Evolutionary conservation across 2,113 vertebrate genomes (phyloP).

Genomic region (Turnix velox): DNA sequence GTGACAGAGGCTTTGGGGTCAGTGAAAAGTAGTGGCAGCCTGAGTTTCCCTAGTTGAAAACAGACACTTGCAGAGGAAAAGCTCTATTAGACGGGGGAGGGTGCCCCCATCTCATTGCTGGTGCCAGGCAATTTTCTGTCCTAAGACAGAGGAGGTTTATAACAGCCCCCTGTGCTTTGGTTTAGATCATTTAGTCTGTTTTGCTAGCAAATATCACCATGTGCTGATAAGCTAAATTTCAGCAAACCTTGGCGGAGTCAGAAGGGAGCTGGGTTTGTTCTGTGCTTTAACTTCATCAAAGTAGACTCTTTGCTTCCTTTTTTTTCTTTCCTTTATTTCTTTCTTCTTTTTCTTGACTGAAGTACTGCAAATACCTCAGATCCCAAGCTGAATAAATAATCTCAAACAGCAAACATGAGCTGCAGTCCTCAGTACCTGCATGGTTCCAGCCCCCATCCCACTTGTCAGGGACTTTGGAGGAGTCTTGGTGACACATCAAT

Average conservation of each 20-base stretch:
- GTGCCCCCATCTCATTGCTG: no score
- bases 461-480: not conserved
- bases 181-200: constrained; percentile 28
- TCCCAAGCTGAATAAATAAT: constrained; percentile 2
- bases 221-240: constrained; percentile 45
- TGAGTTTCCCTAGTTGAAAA: not conserved
- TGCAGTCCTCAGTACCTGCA: not conserved
- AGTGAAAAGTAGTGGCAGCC: not conserved
- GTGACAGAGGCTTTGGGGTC: not conserved
- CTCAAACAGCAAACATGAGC: not conserved
- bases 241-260: constrained; percentile 5
- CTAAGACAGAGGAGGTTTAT: not conserved
- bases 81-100: not conserved
- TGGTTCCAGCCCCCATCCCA: not conserved
- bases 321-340: not conserved
- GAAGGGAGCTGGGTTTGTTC: not conserved
- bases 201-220: constrained; percentile 30
- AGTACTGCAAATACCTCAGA: constrained; percentile 27
- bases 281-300: constrained; percentile 34
- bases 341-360: not conserved
- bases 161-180: constrained; percentile 19
- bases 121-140: not conserved
- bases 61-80: not conserved
- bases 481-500: not conserved
- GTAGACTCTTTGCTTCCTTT: not conserved